phyloP scores from a whole-genome alignment of 1,140 invertebrate species.

The Trichoplusia ni region DNA sequence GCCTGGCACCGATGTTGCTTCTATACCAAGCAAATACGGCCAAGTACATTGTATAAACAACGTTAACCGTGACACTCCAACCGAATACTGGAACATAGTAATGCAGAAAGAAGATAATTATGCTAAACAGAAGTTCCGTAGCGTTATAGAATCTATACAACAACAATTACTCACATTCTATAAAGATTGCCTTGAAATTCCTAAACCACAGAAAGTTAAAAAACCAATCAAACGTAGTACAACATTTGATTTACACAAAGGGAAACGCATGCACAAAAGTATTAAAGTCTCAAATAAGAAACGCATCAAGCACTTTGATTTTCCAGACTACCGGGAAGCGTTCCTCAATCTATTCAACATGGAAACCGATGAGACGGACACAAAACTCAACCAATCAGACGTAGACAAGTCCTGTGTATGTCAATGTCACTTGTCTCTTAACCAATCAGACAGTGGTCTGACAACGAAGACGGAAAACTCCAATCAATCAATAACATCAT shows the following conservation, averaged over 20 bases:
- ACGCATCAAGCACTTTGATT: conserved; percentile 67
- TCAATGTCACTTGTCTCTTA: conserved; percentile 49
- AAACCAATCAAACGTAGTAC: conserved; percentile 28
- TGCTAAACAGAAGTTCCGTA: conserved; percentile 58
- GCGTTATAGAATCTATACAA: conserved; percentile 62
- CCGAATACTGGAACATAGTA: conserved; percentile 64
- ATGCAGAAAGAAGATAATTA: conserved; percentile 59
- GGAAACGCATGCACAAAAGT: conserved; percentile 24
- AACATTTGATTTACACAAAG: conserved; percentile 43
- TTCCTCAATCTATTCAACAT: conserved; percentile 58
- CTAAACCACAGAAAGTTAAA: conserved; percentile 17
- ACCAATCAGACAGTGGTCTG: conserved; percentile 53
- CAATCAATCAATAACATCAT: conserved; percentile 62
- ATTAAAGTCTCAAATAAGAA: conserved; percentile 59
- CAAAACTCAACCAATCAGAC: conserved; percentile 39
- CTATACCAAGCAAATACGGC: conserved; percentile 43
- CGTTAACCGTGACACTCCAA: conserved; percentile 44
- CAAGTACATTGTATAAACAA: conserved; percentile 45
- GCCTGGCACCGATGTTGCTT: conserved; percentile 42
- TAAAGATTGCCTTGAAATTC: conserved; percentile 48
- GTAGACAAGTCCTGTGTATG: conserved; percentile 52
- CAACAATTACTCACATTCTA: conserved; percentile 58
- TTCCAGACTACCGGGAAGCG: conserved; percentile 66
- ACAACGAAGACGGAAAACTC: conserved; percentile 52
- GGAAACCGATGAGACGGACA: conserved; percentile 37